Evolutionary conservation across 2,888 invertebrate genomes (phyloP).

Genomic region (Apeira syringaria): DNA sequence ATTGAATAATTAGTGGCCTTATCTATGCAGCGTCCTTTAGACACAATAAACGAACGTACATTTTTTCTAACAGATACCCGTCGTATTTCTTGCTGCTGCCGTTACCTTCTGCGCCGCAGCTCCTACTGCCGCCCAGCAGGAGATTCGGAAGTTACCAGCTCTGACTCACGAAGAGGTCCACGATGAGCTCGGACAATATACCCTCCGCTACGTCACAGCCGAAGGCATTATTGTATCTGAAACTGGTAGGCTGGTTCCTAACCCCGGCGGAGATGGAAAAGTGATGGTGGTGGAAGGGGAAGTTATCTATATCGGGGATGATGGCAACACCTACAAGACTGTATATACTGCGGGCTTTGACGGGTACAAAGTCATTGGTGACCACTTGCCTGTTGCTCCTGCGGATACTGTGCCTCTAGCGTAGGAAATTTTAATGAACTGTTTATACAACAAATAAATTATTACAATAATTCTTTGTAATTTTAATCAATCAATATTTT

Average conservation of each 20-base stretch:
- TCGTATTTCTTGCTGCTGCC: slow-evolving; percentile 12
- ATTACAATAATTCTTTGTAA: no score
- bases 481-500: no score
- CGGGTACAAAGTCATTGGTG: slow-evolving; percentile 39
- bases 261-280: slow-evolving; percentile 37
- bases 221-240: slow-evolving; percentile 51
- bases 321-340: slow-evolving; percentile 42
- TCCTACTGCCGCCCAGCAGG: slow-evolving; percentile 9
- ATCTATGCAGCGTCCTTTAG: no score
- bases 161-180: slow-evolving; percentile 50
- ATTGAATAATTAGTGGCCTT: no score
- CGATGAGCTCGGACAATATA: slow-evolving; percentile 50
- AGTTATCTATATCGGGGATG: slow-evolving; percentile 42
- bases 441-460: neutral
- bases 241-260: slow-evolving; percentile 45
- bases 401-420: neutral
- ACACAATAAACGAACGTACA: no score
- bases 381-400: slow-evolving; percentile 26
- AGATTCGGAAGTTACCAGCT: slow-evolving; percentile 38
- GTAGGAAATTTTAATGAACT: neutral
- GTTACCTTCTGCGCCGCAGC: slow-evolving; percentile 20
- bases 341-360: slow-evolving; percentile 43
- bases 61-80: slow-evolving; percentile 11
- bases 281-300: slow-evolving; percentile 50
- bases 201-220: slow-evolving; percentile 51